Percentiles rank a stretch among this genome's conserved stretches.
Conservation (phyloP, 2,113 vertebrate genomes). For the Mirza zaza region DNA sequence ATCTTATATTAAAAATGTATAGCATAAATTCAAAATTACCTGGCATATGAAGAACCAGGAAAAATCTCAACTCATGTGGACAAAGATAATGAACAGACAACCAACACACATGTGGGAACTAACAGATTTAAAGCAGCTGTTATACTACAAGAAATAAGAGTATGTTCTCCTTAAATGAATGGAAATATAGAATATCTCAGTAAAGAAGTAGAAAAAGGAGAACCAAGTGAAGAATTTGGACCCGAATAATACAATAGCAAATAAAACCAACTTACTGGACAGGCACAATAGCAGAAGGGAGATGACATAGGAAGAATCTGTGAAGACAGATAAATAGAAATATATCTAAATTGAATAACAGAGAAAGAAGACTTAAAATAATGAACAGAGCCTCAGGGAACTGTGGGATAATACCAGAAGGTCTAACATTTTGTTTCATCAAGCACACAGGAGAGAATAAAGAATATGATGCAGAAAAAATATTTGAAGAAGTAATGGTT, state of each 20-base stretch:
- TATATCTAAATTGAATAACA: background rate
- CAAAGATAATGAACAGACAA: background rate
- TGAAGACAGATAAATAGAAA: background rate
- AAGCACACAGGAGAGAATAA: background rate
- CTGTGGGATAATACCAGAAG: background rate
- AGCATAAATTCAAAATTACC: background rate
- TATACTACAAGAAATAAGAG: background rate
- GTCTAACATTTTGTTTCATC: background rate
- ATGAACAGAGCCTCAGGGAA: background rate
- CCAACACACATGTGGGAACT: background rate
- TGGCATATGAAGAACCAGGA: background rate
- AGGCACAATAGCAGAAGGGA: background rate
- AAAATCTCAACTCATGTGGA: background rate
- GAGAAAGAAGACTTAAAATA: background rate
- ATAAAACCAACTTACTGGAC: background rate
- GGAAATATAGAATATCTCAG: background rate
- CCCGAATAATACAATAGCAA: background rate
- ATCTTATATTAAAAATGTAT: constrained; percentile 3
- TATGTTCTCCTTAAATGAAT: background rate
- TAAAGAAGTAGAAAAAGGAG: background rate
- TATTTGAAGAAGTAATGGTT: background rate
- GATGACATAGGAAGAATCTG: background rate
- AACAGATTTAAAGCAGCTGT: background rate
- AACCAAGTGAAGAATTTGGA: background rate
- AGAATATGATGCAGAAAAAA: background rate